Evolutionary conservation across 2,113 vertebrate genomes (phyloP).

Genomic region (Podarcis cretensis): DNA sequence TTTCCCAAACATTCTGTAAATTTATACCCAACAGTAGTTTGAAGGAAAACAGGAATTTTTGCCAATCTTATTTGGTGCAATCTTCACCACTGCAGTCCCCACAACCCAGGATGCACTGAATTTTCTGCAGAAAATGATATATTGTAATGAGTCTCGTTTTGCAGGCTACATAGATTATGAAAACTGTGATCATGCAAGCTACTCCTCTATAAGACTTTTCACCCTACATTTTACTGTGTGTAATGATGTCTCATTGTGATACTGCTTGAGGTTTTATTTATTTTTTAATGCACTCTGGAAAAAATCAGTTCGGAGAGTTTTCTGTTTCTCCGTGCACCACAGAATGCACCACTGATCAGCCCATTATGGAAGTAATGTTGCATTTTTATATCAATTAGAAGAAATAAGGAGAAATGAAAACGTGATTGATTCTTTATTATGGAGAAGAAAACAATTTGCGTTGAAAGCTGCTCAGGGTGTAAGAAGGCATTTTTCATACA

Average conservation of each 20-base stretch:
- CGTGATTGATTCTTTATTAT: not conserved
- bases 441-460: not conserved
- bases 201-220: conserved; percentile 9
- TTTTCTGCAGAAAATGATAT: not conserved
- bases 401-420: not conserved
- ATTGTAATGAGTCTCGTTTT: conserved; percentile 21
- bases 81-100: not conserved
- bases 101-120: not conserved
- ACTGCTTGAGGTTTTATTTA: not conserved
- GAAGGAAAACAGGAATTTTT: not conserved
- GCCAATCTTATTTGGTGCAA: not conserved
- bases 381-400: not conserved
- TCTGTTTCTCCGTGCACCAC: not conserved
- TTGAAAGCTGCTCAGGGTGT: not conserved
- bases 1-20: not conserved
- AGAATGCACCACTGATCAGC: not conserved
- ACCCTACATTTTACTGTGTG: not conserved
- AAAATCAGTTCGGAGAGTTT: not conserved
- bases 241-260: not conserved
- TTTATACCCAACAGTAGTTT: not conserved
- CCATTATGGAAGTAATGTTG: not conserved
- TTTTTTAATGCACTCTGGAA: not conserved
- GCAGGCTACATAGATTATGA: not conserved
- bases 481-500: not conserved
- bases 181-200: not conserved